Base-by-base conservation (phyloP, 2,113 vertebrate genomes). In the Mobula birostris region DNA sequence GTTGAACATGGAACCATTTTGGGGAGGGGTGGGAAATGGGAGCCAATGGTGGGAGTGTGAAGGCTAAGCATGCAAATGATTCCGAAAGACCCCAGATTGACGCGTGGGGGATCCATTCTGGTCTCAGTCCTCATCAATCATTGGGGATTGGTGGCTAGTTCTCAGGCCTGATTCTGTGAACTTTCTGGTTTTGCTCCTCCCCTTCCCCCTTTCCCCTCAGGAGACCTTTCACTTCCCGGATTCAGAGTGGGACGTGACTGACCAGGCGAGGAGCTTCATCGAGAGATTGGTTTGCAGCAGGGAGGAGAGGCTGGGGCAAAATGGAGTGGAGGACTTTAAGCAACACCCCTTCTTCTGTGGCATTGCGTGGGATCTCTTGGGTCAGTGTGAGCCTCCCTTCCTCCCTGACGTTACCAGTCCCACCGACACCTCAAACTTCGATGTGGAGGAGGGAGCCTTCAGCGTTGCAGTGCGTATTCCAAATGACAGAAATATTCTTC, bases 361-460 rank as follows among this genome's bases (percentile, higher is more conserved):
- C 58, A 95, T 98, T 0, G 97, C 98, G 94, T 98, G 98, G 98
- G 96, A 95, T 7, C 94, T 95, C 32, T 95, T 98, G 94, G 96
- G 97, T 0, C 95, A 96, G 79, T 95, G 96, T n/a, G 85, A 96
- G 5, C 97, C 98, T 0, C 97, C 98, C 0, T 98, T 96, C 94
- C 95, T 96, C 0, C 98, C 98, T 0, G 97, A 98, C 79, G 97
- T 98, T 1, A 96, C 96, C 80, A 96, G 97, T 58, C 95, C 97
- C 94, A 97, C 97, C 0, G 98, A 98, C 95, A 98, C 98, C 0
- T 98, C 97, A 95, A 98, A 98, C 96, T 98, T 98, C 40, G 98
- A 98, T 40, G 95, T 98, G 94, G 96, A 98, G 90, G 98, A 98
- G 6, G 97, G 98, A 17, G 24, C 14, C 80, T n/a, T 72, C 66